These are phyloP conservation scores for Lepeophtheirus nordmannii DNA, from an alignment of 2,888 invertebrate species.

Conservation along the genomic window DNA sequence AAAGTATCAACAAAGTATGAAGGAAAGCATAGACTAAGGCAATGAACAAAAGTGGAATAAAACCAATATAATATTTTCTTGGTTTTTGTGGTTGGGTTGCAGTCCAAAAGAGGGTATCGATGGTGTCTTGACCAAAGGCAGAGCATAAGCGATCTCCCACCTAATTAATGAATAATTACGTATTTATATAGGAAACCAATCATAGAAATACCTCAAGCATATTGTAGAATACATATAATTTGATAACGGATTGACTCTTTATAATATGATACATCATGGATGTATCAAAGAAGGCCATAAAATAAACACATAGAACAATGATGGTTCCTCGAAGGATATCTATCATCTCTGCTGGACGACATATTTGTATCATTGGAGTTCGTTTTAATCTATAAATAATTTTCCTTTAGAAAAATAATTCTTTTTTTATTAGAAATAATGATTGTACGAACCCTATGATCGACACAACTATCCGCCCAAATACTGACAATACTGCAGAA, in stretches of 20 bases:
- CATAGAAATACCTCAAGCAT: constrained; percentile 37
- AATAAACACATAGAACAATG: constrained; percentile 59
- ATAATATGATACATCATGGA: constrained; percentile 92
- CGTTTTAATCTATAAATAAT: background rate
- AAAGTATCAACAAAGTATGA: constrained; percentile 7
- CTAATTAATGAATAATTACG: constrained; percentile 30
- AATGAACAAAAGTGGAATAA: constrained; percentile 72
- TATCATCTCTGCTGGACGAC: constrained; percentile 76
- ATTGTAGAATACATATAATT: constrained; percentile 97
- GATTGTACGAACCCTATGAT: background rate
- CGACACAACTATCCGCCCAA: constrained; percentile 50
- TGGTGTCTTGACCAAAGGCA: constrained; percentile 91
- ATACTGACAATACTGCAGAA: constrained; percentile 64
- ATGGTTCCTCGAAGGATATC: constrained; percentile 86
- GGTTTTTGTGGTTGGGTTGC: constrained; percentile 82
- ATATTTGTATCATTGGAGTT: constrained; percentile 43
- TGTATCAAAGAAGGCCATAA: constrained; percentile 84
- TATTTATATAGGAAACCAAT: background rate
- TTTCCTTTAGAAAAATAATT: background rate
- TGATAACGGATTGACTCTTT: constrained; percentile 95
- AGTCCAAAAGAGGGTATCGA: constrained; percentile 96
- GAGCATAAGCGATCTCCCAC: constrained; percentile 82
- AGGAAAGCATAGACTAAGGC: constrained; percentile 86
- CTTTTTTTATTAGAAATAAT: background rate
- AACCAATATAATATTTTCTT: constrained; percentile 62